phyloP scores from a whole-genome alignment of 1,140 invertebrate species.

The Solenopsis fugax region DNA sequence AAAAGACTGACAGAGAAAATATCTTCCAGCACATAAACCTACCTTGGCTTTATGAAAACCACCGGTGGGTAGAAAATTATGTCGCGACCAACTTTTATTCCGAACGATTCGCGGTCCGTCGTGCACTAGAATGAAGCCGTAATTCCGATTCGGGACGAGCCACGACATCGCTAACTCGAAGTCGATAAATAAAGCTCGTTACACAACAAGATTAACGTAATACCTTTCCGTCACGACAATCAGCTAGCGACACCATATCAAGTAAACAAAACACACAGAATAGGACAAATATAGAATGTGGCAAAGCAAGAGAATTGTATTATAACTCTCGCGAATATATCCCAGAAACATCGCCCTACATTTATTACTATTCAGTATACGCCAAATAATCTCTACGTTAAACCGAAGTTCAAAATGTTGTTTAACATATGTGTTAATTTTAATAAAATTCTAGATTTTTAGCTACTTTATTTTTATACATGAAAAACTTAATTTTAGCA shows the following conservation, averaged over 20 bases:
- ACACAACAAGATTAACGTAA: not conserved
- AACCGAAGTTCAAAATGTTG: not conserved
- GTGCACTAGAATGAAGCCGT: slow-evolving; percentile 34
- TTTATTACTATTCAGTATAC: not conserved
- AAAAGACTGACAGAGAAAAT: slow-evolving; percentile 41
- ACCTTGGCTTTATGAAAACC: slow-evolving; percentile 21
- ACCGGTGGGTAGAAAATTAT: not conserved
- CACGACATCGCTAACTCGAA: slow-evolving; percentile 21
- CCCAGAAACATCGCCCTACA: not conserved
- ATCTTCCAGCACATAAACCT: slow-evolving; percentile 57
- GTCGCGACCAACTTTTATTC: slow-evolving; percentile 41
- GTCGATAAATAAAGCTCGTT: slow-evolving; percentile 20
- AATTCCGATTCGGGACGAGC: slow-evolving; percentile 39
- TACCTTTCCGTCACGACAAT: slow-evolving; percentile 17
- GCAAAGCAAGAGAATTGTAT: slow-evolving; percentile 17
- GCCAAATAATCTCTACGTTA: not conserved
- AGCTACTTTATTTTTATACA: not conserved
- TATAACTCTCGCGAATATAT: not conserved
- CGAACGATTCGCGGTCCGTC: slow-evolving; percentile 1
- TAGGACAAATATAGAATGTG: slow-evolving; percentile 8
- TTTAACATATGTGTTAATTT: not conserved
- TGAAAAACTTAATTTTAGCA: not conserved
- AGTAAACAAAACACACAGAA: slow-evolving; percentile 9
- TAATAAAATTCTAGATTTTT: not conserved
- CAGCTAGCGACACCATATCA: not conserved